Percentiles rank a stretch among this genome's conserved stretches.
These are phyloP conservation scores for Drosophila conformis DNA, from an alignment of 2,888 invertebrate species.

Conservation along the genomic window DNA sequence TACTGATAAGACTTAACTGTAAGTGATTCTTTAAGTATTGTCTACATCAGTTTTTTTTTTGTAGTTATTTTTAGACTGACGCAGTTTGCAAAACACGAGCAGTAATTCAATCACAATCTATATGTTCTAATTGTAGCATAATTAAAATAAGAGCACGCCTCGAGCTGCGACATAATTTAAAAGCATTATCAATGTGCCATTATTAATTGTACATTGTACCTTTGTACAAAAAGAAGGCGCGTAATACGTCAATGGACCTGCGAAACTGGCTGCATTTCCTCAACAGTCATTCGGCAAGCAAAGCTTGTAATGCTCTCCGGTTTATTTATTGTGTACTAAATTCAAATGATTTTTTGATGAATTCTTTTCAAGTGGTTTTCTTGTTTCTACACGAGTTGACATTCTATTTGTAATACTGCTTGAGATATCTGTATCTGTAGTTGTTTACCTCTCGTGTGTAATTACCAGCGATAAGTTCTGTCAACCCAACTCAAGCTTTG, in stretches of 20 bases:
- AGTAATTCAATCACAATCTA: slow-evolving; percentile 14
- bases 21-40: slow-evolving; percentile 7
- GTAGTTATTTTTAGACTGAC: slow-evolving; percentile 26
- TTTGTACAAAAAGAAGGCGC: slow-evolving; percentile 5
- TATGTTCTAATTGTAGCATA: slow-evolving; percentile 53
- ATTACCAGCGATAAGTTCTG: slow-evolving; percentile 51
- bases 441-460: slow-evolving; percentile 27
- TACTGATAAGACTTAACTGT: slow-evolving; percentile 38
- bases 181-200: slow-evolving; percentile 24
- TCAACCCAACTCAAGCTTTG: slow-evolving; percentile 41
- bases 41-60: slow-evolving; percentile 11
- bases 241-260: not conserved
- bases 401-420: slow-evolving; percentile 30
- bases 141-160: slow-evolving; percentile 36
- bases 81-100: slow-evolving; percentile 36
- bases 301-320: not conserved
- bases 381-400: slow-evolving; percentile 19
- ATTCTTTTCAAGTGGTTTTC: slow-evolving; percentile 28
- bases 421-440: slow-evolving; percentile 19
- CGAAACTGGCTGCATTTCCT: slow-evolving; percentile 10
- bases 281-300: slow-evolving; percentile 3
- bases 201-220: not conserved
- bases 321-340: slow-evolving; percentile 9
- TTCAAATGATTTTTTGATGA: slow-evolving; percentile 23
- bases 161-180: slow-evolving; percentile 6